Evolutionary conservation across 2,888 invertebrate species (phyloP), one percentile per base, ranked within the genome.

Genomic region (Mermis nigrescens): DNA sequence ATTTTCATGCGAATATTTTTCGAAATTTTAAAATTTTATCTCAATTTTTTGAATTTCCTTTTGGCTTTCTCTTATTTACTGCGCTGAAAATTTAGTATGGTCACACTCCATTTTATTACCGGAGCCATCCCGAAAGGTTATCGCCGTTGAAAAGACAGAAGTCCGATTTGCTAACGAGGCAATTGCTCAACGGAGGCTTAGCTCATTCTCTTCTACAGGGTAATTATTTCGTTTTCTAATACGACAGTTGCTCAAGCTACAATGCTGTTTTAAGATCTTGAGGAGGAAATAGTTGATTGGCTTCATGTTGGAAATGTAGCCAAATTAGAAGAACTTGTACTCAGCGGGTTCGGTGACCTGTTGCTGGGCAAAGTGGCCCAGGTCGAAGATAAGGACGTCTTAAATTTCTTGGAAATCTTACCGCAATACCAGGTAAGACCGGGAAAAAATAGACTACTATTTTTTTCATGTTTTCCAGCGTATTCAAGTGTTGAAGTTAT

Each of bases 361-460:
- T 87, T 68, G 74, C 84, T 68, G 81, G 85, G 60, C 2, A 81
- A 83, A 78, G 79, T 68, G 81, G 85, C 60, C 76, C 65, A 66
- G 24, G 62, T 69, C 1, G 69, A 71, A 48, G 70, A 71, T 53
- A 63, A 66, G 1, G 71, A 71, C 46, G 80, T 81, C 15, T 76
- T 82, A 64, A 79, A 81, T 68, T 91, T 92, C 73, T 77, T 92
- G 57, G 85, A 87, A 68, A 85, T 86, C n/a, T 85, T 90, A n/a
- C 83, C 83, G 0, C 78, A 79, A 53, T 79, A 84, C 63, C 80
- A 86, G 76, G 82, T 82, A 2, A 57, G 27, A 15, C 1, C 32
- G 15, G 15, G n/a, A n/a, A n/a, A n/a, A n/a, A n/a, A n/a, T n/a
- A n/a, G n/a, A n/a, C n/a, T n/a, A n/a, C n/a, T n/a, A n/a, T n/a